phyloP scores from a whole-genome alignment of 35 echinoderm and acorn worm species.

The Lytechinus variegatus region DNA sequence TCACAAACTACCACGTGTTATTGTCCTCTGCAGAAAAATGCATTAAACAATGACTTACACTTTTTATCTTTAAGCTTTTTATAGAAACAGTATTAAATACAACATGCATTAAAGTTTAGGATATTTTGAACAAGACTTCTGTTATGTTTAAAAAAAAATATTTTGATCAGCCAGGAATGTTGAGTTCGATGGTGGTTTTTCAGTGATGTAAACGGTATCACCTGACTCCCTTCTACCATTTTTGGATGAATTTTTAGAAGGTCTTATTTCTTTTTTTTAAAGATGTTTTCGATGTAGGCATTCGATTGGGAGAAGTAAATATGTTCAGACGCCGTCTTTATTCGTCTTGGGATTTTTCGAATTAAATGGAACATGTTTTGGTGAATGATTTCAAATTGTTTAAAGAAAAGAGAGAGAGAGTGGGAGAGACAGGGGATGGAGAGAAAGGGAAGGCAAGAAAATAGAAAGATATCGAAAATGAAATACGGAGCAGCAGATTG shows the following conservation, averaged over 20 bases:
- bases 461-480: not conserved
- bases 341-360: not conserved
- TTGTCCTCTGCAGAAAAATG: too few relatives aligned
- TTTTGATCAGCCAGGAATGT: not conserved
- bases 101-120: too few relatives aligned
- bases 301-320: slow-evolving; percentile 11
- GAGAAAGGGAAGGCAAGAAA: not conserved
- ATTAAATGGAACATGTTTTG: not conserved
- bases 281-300: not conserved
- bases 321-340: not conserved
- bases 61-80: too few relatives aligned
- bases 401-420: not conserved
- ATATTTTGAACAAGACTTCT: too few relatives aligned
- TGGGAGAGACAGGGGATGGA: not conserved
- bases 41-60: too few relatives aligned
- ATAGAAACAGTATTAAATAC: too few relatives aligned
- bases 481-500: not conserved
- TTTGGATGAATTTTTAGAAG: not conserved
- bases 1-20: too few relatives aligned
- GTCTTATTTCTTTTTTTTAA: not conserved
- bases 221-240: not conserved
- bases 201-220: slow-evolving; percentile 1
- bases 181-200: not conserved
- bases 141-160: too few relatives aligned
- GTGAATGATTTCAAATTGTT: not conserved